Evolutionary conservation across 2,888 invertebrate species (phyloP), one percentile per base, ranked within the genome.

Genomic region (Drosophila phalerata): DNA sequence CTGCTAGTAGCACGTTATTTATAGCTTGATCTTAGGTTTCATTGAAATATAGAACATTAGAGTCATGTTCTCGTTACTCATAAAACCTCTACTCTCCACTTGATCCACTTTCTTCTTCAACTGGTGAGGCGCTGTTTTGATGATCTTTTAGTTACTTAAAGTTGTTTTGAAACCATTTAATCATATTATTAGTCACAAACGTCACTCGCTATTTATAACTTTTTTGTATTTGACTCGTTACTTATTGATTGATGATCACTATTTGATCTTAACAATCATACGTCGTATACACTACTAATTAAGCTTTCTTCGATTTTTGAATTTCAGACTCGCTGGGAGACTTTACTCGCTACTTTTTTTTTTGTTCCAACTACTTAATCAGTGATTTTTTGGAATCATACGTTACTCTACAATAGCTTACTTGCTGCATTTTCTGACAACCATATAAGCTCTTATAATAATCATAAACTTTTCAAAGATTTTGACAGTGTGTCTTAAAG

Each of bases 391-490:
- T 42, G 2, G 5, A 3, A 5, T 40, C 40, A n/a, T 15, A 6
- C 6, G 37, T 15, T 6, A 37, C 37, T 37, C 3, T 6, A 15
- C n/a, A 5, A 37, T n/a, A 37, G 3, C 9, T 40, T 17, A 17
- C 17, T 17, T 9, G 17, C 15, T 17, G 17, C 15, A 10, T 15
- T 22, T 37, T 28, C 1, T 34, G 22, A 11, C 3, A 9, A 30
- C 30, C 42, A 43, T 17, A 25, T 52, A 13, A n/a, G 37, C 40
- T 30, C 25, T 47, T 13, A 28, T 32, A 30, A 48, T 49, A 56
- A 60, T 40, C 48, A 48, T 13, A 55, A 64, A 32, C 48, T 45
- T 28, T 58, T 71, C 53, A 61, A 52, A 64, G 53, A 73, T 70
- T 63, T 57, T 57, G 67, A 22, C 55, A 63, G 62, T 49, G 55